Evolutionary conservation across 2,888 invertebrate genomes (phyloP).

Genomic region (Halictus ligatus): DNA sequence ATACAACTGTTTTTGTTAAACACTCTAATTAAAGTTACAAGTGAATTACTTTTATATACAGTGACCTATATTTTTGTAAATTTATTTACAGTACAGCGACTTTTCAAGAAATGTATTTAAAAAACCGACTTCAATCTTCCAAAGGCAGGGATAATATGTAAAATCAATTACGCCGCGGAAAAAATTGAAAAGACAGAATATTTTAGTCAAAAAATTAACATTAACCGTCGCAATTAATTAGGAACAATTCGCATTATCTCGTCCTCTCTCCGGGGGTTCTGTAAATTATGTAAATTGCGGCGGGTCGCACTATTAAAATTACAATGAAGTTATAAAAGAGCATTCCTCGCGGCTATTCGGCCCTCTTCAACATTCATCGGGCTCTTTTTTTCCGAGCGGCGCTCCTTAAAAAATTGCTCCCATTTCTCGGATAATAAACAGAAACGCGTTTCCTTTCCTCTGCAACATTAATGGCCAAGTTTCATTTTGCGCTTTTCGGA

Average conservation of each 20-base stretch:
- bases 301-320: constrained; percentile 17
- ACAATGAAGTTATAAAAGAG: neutral
- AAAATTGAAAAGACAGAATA: neutral
- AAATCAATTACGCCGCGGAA: neutral
- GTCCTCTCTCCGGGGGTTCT: neutral
- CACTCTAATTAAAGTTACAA: too few relatives aligned
- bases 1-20: neutral
- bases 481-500: neutral
- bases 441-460: constrained; percentile 3
- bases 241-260: constrained; percentile 9
- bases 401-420: constrained; percentile 2
- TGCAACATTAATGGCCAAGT: neutral
- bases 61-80: too few relatives aligned
- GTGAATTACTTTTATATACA: too few relatives aligned
- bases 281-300: constrained; percentile 6
- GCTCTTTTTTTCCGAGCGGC: neutral
- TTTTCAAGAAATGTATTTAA: too few relatives aligned
- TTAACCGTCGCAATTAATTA: constrained; percentile 10
- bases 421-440: constrained; percentile 3
- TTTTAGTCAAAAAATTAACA: neutral
- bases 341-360: neutral
- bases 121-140: too few relatives aligned
- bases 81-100: too few relatives aligned
- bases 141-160: neutral
- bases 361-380: neutral